Conservation (phyloP, 2,888 invertebrate genomes). For the Euspilapteryx auroguttella region DNA sequence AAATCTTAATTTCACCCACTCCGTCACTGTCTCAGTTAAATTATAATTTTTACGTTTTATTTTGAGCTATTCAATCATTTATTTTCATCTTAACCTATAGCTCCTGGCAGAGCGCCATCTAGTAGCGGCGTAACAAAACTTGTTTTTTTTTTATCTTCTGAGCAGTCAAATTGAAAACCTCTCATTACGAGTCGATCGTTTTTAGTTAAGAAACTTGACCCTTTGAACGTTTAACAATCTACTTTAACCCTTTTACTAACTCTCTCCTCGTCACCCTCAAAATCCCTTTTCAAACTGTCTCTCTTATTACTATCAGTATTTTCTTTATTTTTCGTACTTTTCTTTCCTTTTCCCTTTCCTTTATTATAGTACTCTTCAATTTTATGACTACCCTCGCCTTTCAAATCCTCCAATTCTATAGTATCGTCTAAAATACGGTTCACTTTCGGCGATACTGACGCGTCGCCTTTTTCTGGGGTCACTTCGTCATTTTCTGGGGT, state of each 20-base stretch:
- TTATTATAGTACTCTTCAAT: constrained; percentile 36
- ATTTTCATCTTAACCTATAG: no score
- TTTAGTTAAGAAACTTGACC: no score
- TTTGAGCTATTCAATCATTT: no score
- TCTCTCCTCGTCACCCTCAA: constrained; percentile 7
- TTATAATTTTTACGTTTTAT: no score
- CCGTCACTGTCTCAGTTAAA: no score
- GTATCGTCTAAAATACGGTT: constrained; percentile 30
- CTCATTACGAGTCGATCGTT: no score
- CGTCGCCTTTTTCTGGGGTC: constrained; percentile 8
- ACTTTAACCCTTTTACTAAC: constrained; percentile 24
- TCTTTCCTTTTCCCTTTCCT: constrained; percentile 15
- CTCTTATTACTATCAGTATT: constrained; percentile 8
- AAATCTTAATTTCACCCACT: no score
- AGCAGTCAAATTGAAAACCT: no score
- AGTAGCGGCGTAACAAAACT: no score
- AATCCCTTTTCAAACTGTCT: constrained; percentile 14
- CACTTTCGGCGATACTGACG: constrained; percentile 7
- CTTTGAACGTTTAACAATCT: constrained; percentile 7
- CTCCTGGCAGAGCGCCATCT: no score
- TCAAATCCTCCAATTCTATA: constrained; percentile 23
- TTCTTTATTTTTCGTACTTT: constrained; percentile 11
- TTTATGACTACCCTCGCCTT: constrained; percentile 33
- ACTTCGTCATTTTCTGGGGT: constrained; percentile 8
- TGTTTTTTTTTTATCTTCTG: no score